Evolutionary conservation across 2,888 invertebrate species (phyloP).

Genomic region (Muschampia plurimacula): DNA sequence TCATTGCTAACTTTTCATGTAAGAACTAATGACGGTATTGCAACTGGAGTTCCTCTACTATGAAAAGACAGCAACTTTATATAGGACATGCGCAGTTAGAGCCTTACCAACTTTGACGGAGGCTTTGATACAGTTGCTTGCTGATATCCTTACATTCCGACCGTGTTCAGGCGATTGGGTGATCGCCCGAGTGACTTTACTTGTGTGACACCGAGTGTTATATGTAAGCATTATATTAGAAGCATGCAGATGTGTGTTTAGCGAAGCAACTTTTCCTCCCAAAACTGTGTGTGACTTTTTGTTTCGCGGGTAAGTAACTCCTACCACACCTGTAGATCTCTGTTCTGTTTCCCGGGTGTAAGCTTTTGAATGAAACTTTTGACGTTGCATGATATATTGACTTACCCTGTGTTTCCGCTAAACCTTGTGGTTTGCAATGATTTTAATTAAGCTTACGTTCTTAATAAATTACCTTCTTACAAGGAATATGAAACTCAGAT

Average conservation of each 20-base stretch:
- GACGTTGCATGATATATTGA: constrained; percentile 30
- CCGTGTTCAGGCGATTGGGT: constrained; percentile 54
- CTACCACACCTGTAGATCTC: constrained; percentile 62
- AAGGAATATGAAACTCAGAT: neutral
- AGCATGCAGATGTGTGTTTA: constrained; percentile 80
- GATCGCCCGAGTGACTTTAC: constrained; percentile 55
- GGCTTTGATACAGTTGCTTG: constrained; percentile 60
- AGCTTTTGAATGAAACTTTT: constrained; percentile 35
- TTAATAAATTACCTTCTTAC: neutral
- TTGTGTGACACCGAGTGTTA: constrained; percentile 69
- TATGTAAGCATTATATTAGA: constrained; percentile 80
- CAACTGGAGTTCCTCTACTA: constrained; percentile 42
- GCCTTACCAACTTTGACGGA: constrained; percentile 48
- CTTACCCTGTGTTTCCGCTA: constrained; percentile 16
- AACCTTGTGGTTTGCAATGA: constrained; percentile 6
- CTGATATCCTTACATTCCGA: constrained; percentile 58
- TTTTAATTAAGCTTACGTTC: neutral
- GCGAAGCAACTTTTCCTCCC: constrained; percentile 60
- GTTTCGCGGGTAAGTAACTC: constrained; percentile 69
- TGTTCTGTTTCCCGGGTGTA: constrained; percentile 26
- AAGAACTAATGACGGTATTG: constrained; percentile 25
- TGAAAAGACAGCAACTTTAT: constrained; percentile 51
- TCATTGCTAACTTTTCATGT: constrained; percentile 22
- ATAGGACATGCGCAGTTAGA: constrained; percentile 61
- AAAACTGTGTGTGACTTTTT: constrained; percentile 65